Base-by-base conservation (phyloP, 2,888 invertebrate species). In the Hirtodrosophila cameraria region DNA sequence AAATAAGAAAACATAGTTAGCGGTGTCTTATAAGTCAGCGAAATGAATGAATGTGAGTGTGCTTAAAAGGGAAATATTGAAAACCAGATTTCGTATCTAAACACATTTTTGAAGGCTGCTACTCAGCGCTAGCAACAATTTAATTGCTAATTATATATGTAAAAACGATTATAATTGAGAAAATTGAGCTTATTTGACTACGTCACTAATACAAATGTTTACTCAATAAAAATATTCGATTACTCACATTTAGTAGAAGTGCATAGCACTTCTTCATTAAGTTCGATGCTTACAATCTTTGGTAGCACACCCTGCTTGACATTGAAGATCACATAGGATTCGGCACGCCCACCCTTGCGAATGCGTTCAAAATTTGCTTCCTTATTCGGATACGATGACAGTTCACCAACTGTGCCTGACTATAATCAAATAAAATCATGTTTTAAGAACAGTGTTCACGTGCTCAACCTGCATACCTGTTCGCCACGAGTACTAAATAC, bases 221-320 rank as follows among this genome's bases (percentile, higher is more conserved):
- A n/a, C n/a, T n/a, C n/a, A n/a, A n/a, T n/a, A n/a, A n/a, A n/a
- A n/a, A n/a, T n/a, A 39, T 12, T 25, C 4, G 16, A 27, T 45
- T 65, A 83, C 86, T 72, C 16, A 82, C 82, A 86, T 25, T 42
- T 62, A 2, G 23, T 33, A 8, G 43, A 35, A 8, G 41, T 41
- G 48, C 82, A 82, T 1, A 81, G 42, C 3, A 36, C 13, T n/a
- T 69, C 15, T 8, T 38, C 70, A 49, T 82, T 81, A 8, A 81
- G 36, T 30, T 72, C 55, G 6, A 64, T 15, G 5, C 38, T 49
- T 0, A 52, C 31, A 3, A 81, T 13, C 50, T 86, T 82, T 23
- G 82, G 87, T 41, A 82, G 38, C 31, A 72, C 68, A 2, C 55
- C 35, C 9, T 33, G 25, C 28, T 60, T 59, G 30, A 63, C 39